Base-by-base conservation (phyloP, 2,797 vertebrate genomes). In the Pelochelys cantorii region DNA sequence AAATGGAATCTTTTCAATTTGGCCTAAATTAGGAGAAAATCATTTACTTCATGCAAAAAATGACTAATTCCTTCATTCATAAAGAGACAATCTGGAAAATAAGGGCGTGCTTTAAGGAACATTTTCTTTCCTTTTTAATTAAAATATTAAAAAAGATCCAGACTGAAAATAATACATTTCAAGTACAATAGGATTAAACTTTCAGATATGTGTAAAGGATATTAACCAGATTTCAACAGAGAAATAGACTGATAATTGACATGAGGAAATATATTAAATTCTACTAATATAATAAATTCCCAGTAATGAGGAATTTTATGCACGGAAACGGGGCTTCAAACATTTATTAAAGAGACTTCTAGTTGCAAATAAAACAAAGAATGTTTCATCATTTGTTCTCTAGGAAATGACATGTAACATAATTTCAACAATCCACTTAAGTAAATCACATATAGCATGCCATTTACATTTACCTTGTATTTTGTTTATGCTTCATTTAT, bases 111-210 rank as follows among this genome's bases (percentile, higher is more conserved):
- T 88, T 84, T 84, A 57, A 55, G 79, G 59, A 82, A 81, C 48
- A n/a, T 81, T 85, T 85, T 85, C 75, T 85, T 85, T 31, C 22
- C 82, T 88, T 88, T 31, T 79, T 77, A 85, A 92, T 82, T 85
- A 88, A 92, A 92, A 78, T 57, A 82, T 92, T 85, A 88, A 37
- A 79, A 81, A 88, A 85, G 83, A 92, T 88, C 57, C 53, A 78
- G 53, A 37, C 37, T 65, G 37, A 80, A 48, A 82, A 82, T 79
- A 92, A 81, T 88, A 88, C 85, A 88, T 60, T 18, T 78, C 86
- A 88, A 57, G 57, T 68, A 78, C 53, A 85, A 77, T n/a, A 81
- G 83, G 42, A 85, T 85, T 85, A 88, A 53, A 68, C 62, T 81
- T 57, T 68, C 79, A 81, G 27, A 84, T 84, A 82, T 12, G 25